Conservation (phyloP, 1,140 invertebrate genomes). For the Metaphire vulgaris region DNA sequence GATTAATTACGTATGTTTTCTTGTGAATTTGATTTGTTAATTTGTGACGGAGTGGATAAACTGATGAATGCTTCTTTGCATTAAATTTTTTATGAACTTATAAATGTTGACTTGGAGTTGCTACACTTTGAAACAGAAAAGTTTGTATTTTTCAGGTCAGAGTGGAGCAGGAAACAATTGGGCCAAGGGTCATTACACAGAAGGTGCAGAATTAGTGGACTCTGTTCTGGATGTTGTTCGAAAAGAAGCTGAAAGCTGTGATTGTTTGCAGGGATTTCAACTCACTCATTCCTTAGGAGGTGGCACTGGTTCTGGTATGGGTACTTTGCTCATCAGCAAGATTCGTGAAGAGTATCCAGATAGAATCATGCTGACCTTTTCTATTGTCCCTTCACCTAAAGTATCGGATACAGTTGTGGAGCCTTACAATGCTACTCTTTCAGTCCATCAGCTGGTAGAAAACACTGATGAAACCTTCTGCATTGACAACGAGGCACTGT, state of each 20-base stretch:
- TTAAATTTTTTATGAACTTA: too few species aligned
- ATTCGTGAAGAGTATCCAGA: conserved; percentile 65
- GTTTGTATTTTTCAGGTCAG: too few species aligned
- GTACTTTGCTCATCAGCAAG: too few species aligned
- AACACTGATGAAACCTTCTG: conserved; percentile 75
- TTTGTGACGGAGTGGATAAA: too few species aligned
- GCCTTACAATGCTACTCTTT: conserved; percentile 69
- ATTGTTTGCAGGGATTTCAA: conserved; percentile 49
- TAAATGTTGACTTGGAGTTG: too few species aligned
- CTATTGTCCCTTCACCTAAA: conserved; percentile 82
- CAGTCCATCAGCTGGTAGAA: conserved; percentile 67
- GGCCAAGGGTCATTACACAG: too few species aligned
- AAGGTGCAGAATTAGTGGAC: conserved; percentile 81
- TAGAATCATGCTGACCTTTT: conserved; percentile 86
- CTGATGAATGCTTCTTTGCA: too few species aligned
- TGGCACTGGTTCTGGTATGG: too few species aligned
- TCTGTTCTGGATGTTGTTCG: conserved; percentile 70
- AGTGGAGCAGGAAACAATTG: too few species aligned
- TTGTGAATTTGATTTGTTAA: too few species aligned
- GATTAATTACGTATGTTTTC: too few species aligned
- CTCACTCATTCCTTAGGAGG: conserved; percentile 53
- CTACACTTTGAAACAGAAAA: too few species aligned
- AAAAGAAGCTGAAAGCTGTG: conserved; percentile 67
- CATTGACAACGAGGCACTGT: conserved; percentile 74
- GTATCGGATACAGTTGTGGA: conserved; percentile 72